phyloP scores from a whole-genome alignment of 2,113 vertebrate species.

The Nettapus auritus region DNA sequence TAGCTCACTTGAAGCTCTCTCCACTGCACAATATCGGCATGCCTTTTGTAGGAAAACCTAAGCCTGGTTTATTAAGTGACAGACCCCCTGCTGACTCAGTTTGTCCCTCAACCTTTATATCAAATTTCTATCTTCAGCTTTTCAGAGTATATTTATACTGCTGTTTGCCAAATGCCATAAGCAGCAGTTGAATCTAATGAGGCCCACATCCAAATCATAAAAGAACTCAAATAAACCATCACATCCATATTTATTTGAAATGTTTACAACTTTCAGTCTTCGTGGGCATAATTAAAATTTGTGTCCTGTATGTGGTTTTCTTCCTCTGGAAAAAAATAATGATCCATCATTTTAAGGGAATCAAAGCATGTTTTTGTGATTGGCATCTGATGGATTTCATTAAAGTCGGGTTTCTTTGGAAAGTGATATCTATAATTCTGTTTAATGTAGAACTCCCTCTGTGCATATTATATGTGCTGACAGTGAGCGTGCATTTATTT shows the following conservation, averaged over 20 bases:
- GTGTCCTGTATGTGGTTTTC: not conserved
- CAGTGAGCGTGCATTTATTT: not conserved
- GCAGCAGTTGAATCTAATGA: not conserved
- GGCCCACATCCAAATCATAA: not conserved
- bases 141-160: not conserved
- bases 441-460: conserved; percentile 12
- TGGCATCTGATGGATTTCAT: not conserved
- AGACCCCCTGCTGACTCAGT: not conserved
- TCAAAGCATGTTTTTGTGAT: not conserved
- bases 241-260: not conserved
- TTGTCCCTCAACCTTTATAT: not conserved
- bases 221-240: not conserved
- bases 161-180: not conserved
- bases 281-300: not conserved
- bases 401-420: not conserved
- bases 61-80: not conserved
- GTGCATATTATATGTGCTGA: not conserved
- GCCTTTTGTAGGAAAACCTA: not conserved
- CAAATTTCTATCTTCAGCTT: not conserved
- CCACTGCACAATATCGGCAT: not conserved
- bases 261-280: not conserved
- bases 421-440: not conserved
- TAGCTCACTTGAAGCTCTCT: not conserved
- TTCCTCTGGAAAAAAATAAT: not conserved
- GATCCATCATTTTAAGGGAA: conserved; percentile 6